Evolutionary conservation across 2,888 invertebrate species (phyloP).

Genomic region (Diplolepis rosae): DNA sequence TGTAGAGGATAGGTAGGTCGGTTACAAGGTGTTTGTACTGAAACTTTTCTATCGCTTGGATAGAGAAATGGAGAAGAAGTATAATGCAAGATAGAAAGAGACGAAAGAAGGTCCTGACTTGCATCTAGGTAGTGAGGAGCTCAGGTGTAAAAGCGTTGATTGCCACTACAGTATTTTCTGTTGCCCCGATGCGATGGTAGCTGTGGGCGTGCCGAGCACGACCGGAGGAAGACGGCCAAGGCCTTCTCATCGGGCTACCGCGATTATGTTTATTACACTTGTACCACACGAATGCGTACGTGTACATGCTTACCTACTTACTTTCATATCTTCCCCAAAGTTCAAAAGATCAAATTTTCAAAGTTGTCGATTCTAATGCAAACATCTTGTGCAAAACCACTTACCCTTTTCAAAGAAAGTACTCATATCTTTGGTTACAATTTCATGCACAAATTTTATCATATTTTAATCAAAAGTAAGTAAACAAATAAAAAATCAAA

Average conservation of each 20-base stretch:
- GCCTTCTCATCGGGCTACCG: slow-evolving; percentile 68
- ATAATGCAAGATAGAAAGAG: slow-evolving; percentile 38
- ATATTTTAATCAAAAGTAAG: too few species aligned
- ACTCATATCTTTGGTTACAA: too few species aligned
- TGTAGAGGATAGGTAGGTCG: slow-evolving; percentile 54
- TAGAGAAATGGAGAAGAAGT: slow-evolving; percentile 38
- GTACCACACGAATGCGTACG: slow-evolving; percentile 50
- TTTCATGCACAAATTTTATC: too few species aligned
- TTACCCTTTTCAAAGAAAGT: too few species aligned
- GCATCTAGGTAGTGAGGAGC: slow-evolving; percentile 53
- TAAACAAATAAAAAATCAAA: too few species aligned
- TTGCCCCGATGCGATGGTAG: slow-evolving; percentile 66
- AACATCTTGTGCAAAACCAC: too few species aligned
- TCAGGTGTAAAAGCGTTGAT: slow-evolving; percentile 72
- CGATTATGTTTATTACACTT: slow-evolving; percentile 70
- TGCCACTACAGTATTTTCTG: slow-evolving; percentile 68
- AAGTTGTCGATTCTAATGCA: neutral
- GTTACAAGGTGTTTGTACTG: slow-evolving; percentile 46
- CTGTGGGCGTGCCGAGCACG: slow-evolving; percentile 71
- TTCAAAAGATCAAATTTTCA: slow-evolving; percentile 15
- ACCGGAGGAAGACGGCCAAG: slow-evolving; percentile 70
- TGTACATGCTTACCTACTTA: slow-evolving; percentile 51
- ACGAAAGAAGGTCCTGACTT: slow-evolving; percentile 36
- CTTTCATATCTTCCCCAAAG: slow-evolving; percentile 9
- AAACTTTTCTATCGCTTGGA: slow-evolving; percentile 49